These are phyloP conservation scores for Pao palembangensis DNA, from an alignment of 2,113 vertebrate species.

Conservation along the genomic window DNA sequence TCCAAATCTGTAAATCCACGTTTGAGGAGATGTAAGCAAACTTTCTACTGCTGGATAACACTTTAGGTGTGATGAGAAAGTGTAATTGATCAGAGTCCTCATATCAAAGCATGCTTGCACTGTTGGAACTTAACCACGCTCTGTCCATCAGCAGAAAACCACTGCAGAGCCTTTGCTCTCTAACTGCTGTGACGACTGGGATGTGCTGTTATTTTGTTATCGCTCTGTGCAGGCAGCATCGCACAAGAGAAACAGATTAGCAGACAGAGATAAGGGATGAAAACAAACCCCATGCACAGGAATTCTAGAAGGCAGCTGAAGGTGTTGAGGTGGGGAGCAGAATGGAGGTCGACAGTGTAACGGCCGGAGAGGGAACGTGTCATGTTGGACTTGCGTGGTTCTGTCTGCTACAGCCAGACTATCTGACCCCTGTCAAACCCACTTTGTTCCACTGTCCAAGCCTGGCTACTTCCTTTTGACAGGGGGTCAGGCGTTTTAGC, in stretches of 20 bases:
- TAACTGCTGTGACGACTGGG: background rate
- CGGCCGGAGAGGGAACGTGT: constrained; percentile 21
- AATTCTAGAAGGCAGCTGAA: constrained; percentile 15
- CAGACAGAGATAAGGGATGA: constrained; percentile 3
- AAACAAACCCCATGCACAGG: constrained; percentile 1
- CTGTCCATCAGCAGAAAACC: constrained; percentile 8
- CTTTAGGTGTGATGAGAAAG: constrained; percentile 22
- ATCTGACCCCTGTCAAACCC: constrained; percentile 62
- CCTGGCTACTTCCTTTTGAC: constrained; percentile 46
- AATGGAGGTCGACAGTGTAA: constrained; percentile 43
- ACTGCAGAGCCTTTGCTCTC: background rate
- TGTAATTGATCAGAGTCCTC: constrained; percentile 21
- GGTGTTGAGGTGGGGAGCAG: constrained; percentile 32
- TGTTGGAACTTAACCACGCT: constrained; percentile 11
- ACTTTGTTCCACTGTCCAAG: constrained; percentile 45
- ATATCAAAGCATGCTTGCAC: constrained; percentile 11
- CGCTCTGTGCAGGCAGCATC: constrained; percentile 1
- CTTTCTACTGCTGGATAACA: too few relatives aligned
- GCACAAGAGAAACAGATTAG: constrained; percentile 17
- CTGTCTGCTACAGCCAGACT: constrained; percentile 32
- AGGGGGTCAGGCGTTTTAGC: constrained; percentile 58
- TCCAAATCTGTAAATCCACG: constrained; percentile 8
- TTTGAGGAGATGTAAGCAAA: background rate
- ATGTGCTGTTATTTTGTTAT: constrained; percentile 17
- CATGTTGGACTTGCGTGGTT: constrained; percentile 36